These are phyloP conservation scores for Glaucopsyche alexis DNA, from an alignment of 2,888 invertebrate genomes.

Conservation along the genomic window DNA sequence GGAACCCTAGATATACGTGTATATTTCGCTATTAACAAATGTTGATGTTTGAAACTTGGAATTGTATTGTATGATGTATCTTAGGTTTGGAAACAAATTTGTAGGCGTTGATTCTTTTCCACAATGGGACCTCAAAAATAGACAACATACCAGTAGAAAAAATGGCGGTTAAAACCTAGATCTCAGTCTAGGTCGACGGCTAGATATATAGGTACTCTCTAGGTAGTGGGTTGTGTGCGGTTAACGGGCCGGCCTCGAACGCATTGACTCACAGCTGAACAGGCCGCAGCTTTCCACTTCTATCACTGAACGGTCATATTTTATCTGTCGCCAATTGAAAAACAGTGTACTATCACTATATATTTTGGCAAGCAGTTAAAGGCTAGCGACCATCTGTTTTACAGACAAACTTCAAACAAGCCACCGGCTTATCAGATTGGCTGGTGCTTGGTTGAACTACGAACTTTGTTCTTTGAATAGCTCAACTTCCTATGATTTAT, in stretches of 20 bases:
- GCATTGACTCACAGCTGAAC: background rate
- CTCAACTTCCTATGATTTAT: conserved; percentile 22
- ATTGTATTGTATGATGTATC: no score
- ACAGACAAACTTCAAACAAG: conserved; percentile 6
- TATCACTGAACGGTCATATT: background rate
- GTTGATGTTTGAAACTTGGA: background rate
- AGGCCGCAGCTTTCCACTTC: background rate
- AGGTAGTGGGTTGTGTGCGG: background rate
- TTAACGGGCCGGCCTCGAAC: background rate
- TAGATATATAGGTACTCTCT: background rate
- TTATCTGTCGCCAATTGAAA: background rate
- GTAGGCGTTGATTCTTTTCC: background rate
- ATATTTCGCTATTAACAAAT: no score
- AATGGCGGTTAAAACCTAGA: background rate
- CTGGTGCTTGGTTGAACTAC: background rate
- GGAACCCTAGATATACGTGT: no score
- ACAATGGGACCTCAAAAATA: background rate
- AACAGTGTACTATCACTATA: no score
- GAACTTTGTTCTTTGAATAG: conserved; percentile 18
- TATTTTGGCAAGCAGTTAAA: background rate
- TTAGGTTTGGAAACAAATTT: no score
- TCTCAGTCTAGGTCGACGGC: background rate
- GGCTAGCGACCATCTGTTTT: background rate
- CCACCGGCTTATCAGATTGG: background rate
- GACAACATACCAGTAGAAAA: background rate